These are phyloP conservation scores for Ceratina japonica DNA, from an alignment of 1,140 invertebrate species.

Conservation along the genomic window DNA sequence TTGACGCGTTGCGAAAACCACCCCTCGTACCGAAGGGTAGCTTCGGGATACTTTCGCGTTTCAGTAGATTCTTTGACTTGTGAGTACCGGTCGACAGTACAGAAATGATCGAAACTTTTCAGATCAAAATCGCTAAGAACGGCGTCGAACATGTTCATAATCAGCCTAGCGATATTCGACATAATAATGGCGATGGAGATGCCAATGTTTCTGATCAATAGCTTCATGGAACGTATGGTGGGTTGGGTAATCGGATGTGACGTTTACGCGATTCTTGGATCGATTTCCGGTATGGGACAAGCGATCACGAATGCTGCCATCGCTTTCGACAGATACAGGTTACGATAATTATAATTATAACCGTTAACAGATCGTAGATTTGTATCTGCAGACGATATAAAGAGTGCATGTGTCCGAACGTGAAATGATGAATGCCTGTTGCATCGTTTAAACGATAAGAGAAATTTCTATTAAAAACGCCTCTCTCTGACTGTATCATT, in stretches of 20 bases:
- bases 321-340: constrained; percentile 88
- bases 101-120: not conserved
- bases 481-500: too few relatives aligned
- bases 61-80: not conserved
- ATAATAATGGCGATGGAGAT: constrained; percentile 88
- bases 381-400: too few relatives aligned
- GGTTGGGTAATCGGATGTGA: constrained; percentile 86
- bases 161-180: constrained; percentile 89
- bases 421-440: too few relatives aligned
- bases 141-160: constrained; percentile 89
- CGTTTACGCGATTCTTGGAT: constrained; percentile 84
- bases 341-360: constrained; percentile 17
- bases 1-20: not conserved
- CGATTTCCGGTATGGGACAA: constrained; percentile 86
- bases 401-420: too few relatives aligned
- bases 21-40: not conserved
- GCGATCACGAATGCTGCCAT: constrained; percentile 88
- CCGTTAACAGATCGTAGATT: too few relatives aligned
- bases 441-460: too few relatives aligned
- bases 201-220: constrained; percentile 85
- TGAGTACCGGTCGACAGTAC: not conserved
- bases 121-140: constrained; percentile 87
- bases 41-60: too few relatives aligned
- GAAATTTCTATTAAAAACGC: too few relatives aligned
- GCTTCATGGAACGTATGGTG: constrained; percentile 83